Evolutionary conservation across 2,113 vertebrate genomes (phyloP).

Genomic region (Clarias magur): DNA sequence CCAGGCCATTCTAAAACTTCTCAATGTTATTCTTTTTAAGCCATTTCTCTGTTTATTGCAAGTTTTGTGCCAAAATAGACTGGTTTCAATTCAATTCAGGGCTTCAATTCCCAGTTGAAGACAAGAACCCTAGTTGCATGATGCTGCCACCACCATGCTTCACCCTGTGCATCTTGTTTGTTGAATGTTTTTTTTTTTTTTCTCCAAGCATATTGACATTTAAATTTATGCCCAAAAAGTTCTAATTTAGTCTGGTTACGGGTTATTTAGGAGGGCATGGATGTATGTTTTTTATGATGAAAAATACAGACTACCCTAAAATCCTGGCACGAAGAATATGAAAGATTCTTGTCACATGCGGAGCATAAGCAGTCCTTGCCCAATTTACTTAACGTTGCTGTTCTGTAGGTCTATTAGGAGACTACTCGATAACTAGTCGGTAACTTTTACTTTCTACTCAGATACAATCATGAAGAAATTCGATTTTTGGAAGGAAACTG

Average conservation of each 20-base stretch:
- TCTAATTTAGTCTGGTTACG: background rate
- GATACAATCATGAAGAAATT: too few relatives aligned
- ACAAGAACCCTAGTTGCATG: background rate
- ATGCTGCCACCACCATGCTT: slow-evolving; percentile 2
- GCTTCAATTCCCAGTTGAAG: background rate
- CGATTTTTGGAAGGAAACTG: too few relatives aligned
- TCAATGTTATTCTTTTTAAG: background rate
- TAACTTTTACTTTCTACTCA: too few relatives aligned
- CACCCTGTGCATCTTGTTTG: background rate
- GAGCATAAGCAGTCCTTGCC: background rate
- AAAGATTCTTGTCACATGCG: background rate
- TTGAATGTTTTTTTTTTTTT: background rate
- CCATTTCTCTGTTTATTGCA: background rate
- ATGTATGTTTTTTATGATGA: background rate
- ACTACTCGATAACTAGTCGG: background rate
- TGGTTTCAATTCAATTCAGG: too few relatives aligned
- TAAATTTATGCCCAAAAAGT: background rate
- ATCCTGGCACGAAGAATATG: background rate
- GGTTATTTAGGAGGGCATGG: background rate
- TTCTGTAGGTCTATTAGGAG: background rate
- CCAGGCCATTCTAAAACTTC: background rate
- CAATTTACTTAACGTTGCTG: background rate
- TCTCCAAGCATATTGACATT: background rate
- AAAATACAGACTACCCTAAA: background rate
- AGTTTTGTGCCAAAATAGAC: background rate